These are phyloP conservation scores for Leucosticte australis DNA, from an alignment of 2,113 vertebrate genomes.

Conservation along the genomic window DNA sequence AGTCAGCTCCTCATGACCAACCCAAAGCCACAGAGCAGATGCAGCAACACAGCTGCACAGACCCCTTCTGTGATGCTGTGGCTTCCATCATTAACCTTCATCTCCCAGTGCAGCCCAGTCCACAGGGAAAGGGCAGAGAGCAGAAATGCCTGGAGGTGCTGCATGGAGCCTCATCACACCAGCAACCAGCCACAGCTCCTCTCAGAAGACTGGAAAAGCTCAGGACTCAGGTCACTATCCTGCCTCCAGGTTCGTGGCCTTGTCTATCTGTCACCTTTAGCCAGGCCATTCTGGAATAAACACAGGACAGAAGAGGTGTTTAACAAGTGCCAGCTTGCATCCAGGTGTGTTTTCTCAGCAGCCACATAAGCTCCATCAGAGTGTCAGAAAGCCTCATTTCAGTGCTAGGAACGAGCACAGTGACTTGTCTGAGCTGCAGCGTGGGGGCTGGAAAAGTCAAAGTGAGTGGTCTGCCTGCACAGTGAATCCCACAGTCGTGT, in stretches of 20 bases:
- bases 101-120: neutral
- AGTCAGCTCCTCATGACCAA: neutral
- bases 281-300: neutral
- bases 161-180: neutral
- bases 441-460: slow-evolving; percentile 5
- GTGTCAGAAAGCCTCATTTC: neutral
- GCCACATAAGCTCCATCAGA: neutral
- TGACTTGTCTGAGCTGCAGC: neutral
- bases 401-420: neutral
- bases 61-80: neutral
- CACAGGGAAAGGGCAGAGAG: neutral
- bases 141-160: neutral
- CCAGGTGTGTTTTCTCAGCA: neutral
- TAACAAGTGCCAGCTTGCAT: neutral
- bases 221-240: neutral
- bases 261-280: neutral
- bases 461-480: slow-evolving; percentile 12
- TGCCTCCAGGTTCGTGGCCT: neutral
- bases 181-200: neutral
- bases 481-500: slow-evolving; percentile 12
- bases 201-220: neutral
- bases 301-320: neutral
- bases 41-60: neutral
- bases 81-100: neutral
- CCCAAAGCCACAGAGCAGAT: neutral